Evolutionary conservation across 2,888 invertebrate species (phyloP).

Genomic region (Hemithea aestivaria): DNA sequence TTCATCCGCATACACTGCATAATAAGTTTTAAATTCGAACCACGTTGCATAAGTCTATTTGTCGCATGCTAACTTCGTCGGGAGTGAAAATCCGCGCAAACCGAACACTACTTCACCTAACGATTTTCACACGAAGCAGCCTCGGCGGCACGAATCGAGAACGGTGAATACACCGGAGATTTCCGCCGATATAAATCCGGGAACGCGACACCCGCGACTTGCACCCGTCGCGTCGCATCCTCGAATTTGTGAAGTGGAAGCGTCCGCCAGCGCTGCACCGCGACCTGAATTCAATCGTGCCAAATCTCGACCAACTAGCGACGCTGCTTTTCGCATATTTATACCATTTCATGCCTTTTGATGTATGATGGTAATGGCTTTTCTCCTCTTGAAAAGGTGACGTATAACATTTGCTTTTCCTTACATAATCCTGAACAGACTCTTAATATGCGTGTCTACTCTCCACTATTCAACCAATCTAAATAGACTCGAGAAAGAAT

Average conservation of each 20-base stretch:
- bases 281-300: slow-evolving; percentile 54
- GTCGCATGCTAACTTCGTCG: slow-evolving; percentile 40
- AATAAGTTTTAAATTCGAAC: slow-evolving; percentile 33
- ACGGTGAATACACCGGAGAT: slow-evolving; percentile 66
- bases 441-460: slow-evolving; percentile 4
- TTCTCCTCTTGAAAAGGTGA: too few relatives aligned
- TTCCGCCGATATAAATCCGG: slow-evolving; percentile 69
- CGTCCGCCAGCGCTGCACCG: slow-evolving; percentile 47
- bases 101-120: slow-evolving; percentile 45
- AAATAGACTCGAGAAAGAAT: slow-evolving; percentile 35
- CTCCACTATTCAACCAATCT: neutral
- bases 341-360: slow-evolving; percentile 31
- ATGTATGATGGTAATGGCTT: too few relatives aligned
- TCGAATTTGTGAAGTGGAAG: slow-evolving; percentile 64
- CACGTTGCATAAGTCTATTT: slow-evolving; percentile 36
- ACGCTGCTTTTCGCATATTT: slow-evolving; percentile 27
- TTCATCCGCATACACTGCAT: too few relatives aligned
- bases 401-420: too few relatives aligned
- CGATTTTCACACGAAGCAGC: slow-evolving; percentile 53
- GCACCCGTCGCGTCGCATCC: slow-evolving; percentile 53
- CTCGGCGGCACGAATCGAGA: slow-evolving; percentile 58
- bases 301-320: slow-evolving; percentile 43
- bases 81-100: slow-evolving; percentile 47
- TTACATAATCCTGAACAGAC: neutral
- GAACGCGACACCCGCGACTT: slow-evolving; percentile 60